These are phyloP conservation scores for Nycticorax nycticorax DNA, from an alignment of 2,113 vertebrate species.

Conservation along the genomic window DNA sequence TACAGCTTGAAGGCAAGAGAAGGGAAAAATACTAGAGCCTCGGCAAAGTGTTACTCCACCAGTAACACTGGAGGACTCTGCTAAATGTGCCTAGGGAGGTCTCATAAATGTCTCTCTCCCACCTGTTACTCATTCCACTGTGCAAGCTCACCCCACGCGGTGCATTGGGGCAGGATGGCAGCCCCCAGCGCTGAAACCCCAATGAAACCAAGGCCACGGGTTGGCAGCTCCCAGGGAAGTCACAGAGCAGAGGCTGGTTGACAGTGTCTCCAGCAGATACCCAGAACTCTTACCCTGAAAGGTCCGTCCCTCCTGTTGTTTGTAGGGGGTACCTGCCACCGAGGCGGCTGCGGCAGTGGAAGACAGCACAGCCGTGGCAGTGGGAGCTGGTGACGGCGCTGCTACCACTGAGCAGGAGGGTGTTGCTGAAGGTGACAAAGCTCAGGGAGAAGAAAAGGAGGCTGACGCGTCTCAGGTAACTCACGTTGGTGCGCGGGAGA, in stretches of 20 bases:
- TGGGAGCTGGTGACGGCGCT: neutral
- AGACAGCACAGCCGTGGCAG: neutral
- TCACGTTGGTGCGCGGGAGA: neutral
- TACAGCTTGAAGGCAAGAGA: neutral
- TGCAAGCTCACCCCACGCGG: neutral
- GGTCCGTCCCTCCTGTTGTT: neutral
- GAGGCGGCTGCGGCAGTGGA: neutral
- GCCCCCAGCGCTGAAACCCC: rapidly evolving
- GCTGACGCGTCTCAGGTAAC: slow-evolving; percentile 63
- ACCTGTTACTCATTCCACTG: neutral
- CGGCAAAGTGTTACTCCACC: neutral
- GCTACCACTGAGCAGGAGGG: neutral
- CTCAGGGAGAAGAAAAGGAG: slow-evolving; percentile 60
- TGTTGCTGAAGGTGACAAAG: slow-evolving; percentile 46
- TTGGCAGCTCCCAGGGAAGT: neutral
- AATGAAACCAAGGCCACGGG: neutral
- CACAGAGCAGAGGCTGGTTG: neutral
- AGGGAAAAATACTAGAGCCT: neutral
- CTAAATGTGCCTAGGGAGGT: neutral
- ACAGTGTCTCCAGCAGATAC: neutral
- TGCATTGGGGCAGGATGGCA: neutral
- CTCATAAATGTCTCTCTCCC: neutral
- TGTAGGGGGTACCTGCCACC: slow-evolving; percentile 27
- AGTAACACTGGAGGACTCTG: neutral
- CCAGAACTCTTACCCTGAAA: neutral